Conservation (phyloP, 2,797 vertebrate species). For the Neosalanx taihuensis region DNA sequence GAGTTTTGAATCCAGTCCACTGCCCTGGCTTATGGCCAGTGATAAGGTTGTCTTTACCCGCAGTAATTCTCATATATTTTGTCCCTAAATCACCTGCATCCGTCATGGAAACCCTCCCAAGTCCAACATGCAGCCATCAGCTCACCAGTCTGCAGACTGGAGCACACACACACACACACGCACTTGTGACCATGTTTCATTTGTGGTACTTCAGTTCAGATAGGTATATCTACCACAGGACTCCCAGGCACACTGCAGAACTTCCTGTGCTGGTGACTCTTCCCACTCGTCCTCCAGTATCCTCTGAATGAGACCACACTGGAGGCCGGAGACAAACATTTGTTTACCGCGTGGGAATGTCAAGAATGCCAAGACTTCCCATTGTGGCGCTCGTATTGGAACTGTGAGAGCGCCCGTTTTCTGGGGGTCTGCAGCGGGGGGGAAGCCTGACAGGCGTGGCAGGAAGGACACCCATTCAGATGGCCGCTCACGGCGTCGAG, state of each 20-base stretch:
- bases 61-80: slow-evolving; percentile 32
- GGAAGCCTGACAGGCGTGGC: slow-evolving; percentile 11
- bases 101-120: slow-evolving; percentile 41
- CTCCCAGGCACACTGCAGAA: slow-evolving; percentile 12
- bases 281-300: not conserved
- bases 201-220: too few species aligned
- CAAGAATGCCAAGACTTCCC: slow-evolving; percentile 50
- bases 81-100: slow-evolving; percentile 55
- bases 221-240: too few species aligned
- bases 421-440: not conserved
- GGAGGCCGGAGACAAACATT: slow-evolving; percentile 46
- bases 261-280: slow-evolving; percentile 27
- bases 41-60: not conserved
- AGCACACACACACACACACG: slow-evolving; percentile 4
- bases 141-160: slow-evolving; percentile 45
- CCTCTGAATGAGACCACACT: slow-evolving; percentile 15
- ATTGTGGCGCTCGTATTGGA: slow-evolving; percentile 38
- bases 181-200: too few species aligned
- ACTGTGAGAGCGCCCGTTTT: slow-evolving; percentile 30
- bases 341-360: slow-evolving; percentile 47
- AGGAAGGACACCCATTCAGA: slow-evolving; percentile 25
- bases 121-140: slow-evolving; percentile 54
- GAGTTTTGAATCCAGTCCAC: not conserved
- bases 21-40: not conserved
- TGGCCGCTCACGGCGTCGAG: slow-evolving; percentile 10